Base-by-base conservation (phyloP, 2,888 invertebrate genomes). In the Bellardia bayeri region DNA sequence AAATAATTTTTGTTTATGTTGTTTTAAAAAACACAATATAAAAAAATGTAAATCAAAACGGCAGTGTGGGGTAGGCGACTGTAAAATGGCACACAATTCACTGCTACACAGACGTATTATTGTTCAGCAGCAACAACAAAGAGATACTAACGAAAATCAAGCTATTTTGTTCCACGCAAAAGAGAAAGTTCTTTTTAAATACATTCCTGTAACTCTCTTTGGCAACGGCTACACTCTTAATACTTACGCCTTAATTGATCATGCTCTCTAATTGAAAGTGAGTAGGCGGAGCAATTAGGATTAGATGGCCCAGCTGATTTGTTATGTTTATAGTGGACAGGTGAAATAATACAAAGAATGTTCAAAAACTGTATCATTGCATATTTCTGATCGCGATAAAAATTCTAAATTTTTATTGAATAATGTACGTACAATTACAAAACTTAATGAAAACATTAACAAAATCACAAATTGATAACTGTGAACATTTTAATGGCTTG, bases 231-330 rank as follows among this genome's bases (percentile, higher is more conserved):
- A 37, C 14, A 74, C 82, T 16, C 13, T 85, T 13, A 54, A 89
- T 49, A 88, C n/a, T n/a, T n/a, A n/a, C n/a, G n/a, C 88, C 0
- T 89, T 85, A 23, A 85, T 88, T 54, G 86, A 5, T 71, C 89
- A 2, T 87, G 85, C n/a, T 71, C 86, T 37, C 14, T 87, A 13
- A 85, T 84, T 11, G 87, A 88, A 84, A 49, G 72, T 3, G 63
- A 78, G 13, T n/a, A n/a, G n/a, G n/a, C n/a, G n/a, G n/a, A n/a
- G n/a, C n/a, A n/a, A n/a, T n/a, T n/a, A n/a, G n/a, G n/a, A n/a
- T n/a, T n/a, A n/a, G n/a, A n/a, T n/a, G n/a, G n/a, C n/a, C n/a
- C n/a, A n/a, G n/a, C n/a, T n/a, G n/a, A n/a, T n/a, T n/a, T n/a
- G n/a, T n/a, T n/a, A n/a, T n/a, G n/a, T n/a, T n/a, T n/a, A 37